These are phyloP conservation scores for Labeo rohita DNA, from an alignment of 2,113 vertebrate genomes.

Conservation along the genomic window DNA sequence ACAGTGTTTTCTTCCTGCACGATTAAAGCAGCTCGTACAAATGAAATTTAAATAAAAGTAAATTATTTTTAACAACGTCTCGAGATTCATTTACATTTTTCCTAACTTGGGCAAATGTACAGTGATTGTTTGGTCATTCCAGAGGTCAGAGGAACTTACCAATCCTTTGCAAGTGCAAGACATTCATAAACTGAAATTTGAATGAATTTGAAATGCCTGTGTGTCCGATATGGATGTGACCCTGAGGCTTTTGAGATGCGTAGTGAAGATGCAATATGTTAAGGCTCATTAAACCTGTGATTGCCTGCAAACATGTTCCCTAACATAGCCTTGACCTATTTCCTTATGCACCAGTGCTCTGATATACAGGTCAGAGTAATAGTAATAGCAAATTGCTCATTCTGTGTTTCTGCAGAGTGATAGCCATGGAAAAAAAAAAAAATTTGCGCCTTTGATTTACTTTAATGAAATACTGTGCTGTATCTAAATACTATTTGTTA, in stretches of 20 bases:
- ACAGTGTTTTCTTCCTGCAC: constrained; percentile 55
- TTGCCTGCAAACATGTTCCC: constrained; percentile 29
- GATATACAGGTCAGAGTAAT: constrained; percentile 27
- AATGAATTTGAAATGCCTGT: not conserved
- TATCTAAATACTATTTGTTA: not conserved
- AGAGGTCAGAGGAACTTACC: not conserved
- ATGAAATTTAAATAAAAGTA: constrained; percentile 69
- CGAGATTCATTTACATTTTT: not conserved
- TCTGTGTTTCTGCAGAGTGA: not conserved
- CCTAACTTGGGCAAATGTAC: not conserved
- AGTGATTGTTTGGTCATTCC: not conserved
- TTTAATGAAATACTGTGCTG: not conserved
- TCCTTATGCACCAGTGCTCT: constrained; percentile 19
- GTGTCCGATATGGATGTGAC: not conserved
- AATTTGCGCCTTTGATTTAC: not conserved
- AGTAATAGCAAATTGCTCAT: not conserved
- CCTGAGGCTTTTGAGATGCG: not conserved
- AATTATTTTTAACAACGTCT: constrained; percentile 71
- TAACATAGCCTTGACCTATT: constrained; percentile 28
- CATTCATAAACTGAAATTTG: not conserved
- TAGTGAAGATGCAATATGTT: not conserved
- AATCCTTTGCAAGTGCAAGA: not conserved
- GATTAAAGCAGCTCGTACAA: constrained; percentile 58
- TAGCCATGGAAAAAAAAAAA: not conserved
- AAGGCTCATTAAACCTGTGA: constrained; percentile 33